These are phyloP conservation scores for Zaprionus africanus DNA, from an alignment of 1,140 invertebrate genomes.

Conservation along the genomic window DNA sequence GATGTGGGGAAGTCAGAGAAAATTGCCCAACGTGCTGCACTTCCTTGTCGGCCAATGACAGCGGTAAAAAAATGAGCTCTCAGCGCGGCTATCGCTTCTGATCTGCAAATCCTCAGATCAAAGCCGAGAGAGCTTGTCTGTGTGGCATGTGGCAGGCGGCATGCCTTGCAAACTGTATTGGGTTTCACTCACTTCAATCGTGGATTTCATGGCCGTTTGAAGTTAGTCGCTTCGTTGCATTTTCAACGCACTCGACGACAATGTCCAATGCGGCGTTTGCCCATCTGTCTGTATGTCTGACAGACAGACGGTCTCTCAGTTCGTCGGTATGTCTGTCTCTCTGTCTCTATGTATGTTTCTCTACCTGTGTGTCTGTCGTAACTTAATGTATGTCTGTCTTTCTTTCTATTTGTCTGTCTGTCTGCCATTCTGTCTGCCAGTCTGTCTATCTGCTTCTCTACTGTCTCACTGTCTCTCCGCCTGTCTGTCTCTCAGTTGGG, in stretches of 20 bases:
- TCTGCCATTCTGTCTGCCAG: neutral
- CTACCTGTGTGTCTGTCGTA: neutral
- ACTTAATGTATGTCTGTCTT: neutral
- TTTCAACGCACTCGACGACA: constrained; percentile 9
- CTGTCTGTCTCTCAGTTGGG: neutral
- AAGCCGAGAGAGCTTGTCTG: neutral
- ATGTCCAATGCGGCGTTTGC: neutral
- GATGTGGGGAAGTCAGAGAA: neutral
- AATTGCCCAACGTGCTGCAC: constrained; percentile 20
- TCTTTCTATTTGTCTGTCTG: neutral
- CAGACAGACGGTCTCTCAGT: neutral
- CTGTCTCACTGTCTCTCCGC: neutral
- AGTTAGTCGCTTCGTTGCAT: constrained; percentile 11
- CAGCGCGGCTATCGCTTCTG: constrained; percentile 25
- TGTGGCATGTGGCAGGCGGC: constrained; percentile 9
- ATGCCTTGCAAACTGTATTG: constrained; percentile 1
- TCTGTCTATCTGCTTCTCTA: neutral
- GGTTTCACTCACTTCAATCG: constrained; percentile 1
- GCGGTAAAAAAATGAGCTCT: constrained; percentile 9
- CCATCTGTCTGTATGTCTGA: neutral
- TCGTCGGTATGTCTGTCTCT: neutral
- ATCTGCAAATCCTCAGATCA: constrained; percentile 6
- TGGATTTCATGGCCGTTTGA: constrained; percentile 22
- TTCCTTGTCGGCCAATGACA: constrained; percentile 25
- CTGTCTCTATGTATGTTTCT: constrained; percentile 6